Evolutionary conservation across 1,140 invertebrate genomes (phyloP).

Genomic region (Tetraneura akinire): DNA sequence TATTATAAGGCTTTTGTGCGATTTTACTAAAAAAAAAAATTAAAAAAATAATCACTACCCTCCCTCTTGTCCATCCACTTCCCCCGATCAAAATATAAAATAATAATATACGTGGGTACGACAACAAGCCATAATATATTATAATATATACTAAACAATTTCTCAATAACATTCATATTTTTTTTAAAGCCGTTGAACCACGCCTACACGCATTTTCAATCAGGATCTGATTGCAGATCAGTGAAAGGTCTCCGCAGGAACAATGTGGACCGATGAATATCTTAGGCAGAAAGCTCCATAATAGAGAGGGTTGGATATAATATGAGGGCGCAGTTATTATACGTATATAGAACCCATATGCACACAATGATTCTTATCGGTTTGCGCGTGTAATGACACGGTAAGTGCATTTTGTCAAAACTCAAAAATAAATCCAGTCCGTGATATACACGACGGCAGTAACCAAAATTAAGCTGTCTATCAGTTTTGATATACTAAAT

Average conservation of each 20-base stretch:
- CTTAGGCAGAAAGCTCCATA: conserved; percentile 48
- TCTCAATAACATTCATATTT: conserved; percentile 47
- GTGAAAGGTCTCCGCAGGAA: conserved; percentile 47
- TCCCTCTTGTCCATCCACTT: too few species aligned
- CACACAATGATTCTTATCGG: conserved; percentile 42
- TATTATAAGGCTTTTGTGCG: conserved; percentile 42
- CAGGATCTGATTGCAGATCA: conserved; percentile 49
- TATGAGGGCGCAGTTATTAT: conserved; percentile 33
- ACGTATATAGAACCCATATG: conserved; percentile 41
- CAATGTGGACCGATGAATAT: conserved; percentile 50
- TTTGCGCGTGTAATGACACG: conserved; percentile 44
- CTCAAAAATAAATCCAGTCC: conserved; percentile 25
- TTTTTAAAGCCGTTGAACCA: conserved; percentile 45
- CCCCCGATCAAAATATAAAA: too few species aligned
- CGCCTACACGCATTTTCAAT: conserved; percentile 49
- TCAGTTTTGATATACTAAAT: background rate
- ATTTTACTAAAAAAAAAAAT: background rate
- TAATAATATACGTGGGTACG: conserved; percentile 42
- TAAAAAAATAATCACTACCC: conserved; percentile 39
- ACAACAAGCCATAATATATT: conserved; percentile 29
- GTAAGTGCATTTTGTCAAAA: conserved; percentile 49
- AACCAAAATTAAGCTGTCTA: conserved; percentile 34
- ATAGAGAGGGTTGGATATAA: conserved; percentile 51
- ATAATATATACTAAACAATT: conserved; percentile 45
- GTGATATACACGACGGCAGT: background rate